Evolutionary conservation across 1,140 invertebrate species (phyloP).

Genomic region (Dendrolimus kikuchii): DNA sequence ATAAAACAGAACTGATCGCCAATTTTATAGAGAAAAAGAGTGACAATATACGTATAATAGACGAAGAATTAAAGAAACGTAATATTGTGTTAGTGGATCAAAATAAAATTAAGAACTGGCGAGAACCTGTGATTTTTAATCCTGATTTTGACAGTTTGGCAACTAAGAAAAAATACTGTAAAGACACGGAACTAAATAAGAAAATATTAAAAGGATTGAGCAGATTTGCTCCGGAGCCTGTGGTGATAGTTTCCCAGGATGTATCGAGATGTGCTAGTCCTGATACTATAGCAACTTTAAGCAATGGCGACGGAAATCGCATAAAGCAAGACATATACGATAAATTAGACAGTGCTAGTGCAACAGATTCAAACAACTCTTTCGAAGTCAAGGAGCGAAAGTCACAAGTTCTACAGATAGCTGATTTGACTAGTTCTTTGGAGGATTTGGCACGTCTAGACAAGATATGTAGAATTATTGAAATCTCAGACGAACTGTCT

Average conservation of each 20-base stretch:
- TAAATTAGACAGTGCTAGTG: slow-evolving; percentile 55
- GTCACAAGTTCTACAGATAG: slow-evolving; percentile 52
- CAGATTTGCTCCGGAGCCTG: slow-evolving; percentile 12
- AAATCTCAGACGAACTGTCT: slow-evolving; percentile 62
- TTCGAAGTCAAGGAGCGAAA: slow-evolving; percentile 47
- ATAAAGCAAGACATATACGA: slow-evolving; percentile 45
- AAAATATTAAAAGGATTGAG: slow-evolving; percentile 14
- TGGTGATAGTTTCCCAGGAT: slow-evolving; percentile 7
- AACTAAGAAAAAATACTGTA: not conserved
- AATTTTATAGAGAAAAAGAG: slow-evolving; percentile 7
- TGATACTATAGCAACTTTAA: slow-evolving; percentile 12
- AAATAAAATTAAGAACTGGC: not conserved
- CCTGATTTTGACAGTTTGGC: not conserved
- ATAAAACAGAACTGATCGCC: not conserved
- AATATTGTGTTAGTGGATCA: slow-evolving; percentile 10
- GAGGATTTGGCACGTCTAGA: slow-evolving; percentile 52
- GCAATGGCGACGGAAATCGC: slow-evolving; percentile 11
- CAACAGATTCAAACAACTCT: slow-evolving; percentile 47
- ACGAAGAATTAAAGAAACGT: slow-evolving; percentile 13
- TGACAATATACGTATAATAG: slow-evolving; percentile 10
- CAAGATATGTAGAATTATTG: slow-evolving; percentile 61
- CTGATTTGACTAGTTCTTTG: slow-evolving; percentile 52
- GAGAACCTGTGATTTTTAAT: not conserved
- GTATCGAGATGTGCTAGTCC: slow-evolving; percentile 13
- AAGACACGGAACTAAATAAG: slow-evolving; percentile 8